Evolutionary conservation across 2,797 vertebrate genomes (phyloP).

Genomic region (Scyliorhinus canicula): DNA sequence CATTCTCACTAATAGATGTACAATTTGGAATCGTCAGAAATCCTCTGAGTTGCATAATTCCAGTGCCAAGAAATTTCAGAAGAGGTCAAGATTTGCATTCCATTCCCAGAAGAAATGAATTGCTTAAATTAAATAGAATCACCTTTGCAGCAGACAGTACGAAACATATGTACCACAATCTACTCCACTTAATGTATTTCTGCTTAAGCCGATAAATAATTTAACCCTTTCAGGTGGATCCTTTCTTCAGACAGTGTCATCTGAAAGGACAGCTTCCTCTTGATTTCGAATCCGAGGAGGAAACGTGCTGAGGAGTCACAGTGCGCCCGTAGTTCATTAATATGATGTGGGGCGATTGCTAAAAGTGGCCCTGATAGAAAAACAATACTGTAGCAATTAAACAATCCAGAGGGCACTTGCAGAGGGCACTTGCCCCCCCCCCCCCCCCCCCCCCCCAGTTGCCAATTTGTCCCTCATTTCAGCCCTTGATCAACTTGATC

Average conservation of each 20-base stretch:
- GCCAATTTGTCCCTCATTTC: neutral
- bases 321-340: neutral
- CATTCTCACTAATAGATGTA: conserved; percentile 25
- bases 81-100: conserved; percentile 29
- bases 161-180: neutral
- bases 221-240: neutral
- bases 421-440: neutral
- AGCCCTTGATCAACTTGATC: neutral
- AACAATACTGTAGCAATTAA: neutral
- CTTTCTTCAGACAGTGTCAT: neutral
- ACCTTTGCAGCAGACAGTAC: neutral
- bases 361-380: neutral
- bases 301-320: no score
- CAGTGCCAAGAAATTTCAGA: conserved; percentile 17
- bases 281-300: neutral
- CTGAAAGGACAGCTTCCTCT: neutral
- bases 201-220: conserved; percentile 6
- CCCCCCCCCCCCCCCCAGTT: neutral
- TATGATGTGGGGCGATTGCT: neutral
- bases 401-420: neutral
- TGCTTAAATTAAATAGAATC: conserved; percentile 30
- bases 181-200: neutral
- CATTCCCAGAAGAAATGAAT: conserved; percentile 30
- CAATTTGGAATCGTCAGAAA: conserved; percentile 31
- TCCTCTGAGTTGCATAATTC: conserved; percentile 23